Evolutionary conservation across 2,113 vertebrate species (phyloP), one percentile per base, ranked within the genome.

Genomic region (Dasyornis broadbenti): DNA sequence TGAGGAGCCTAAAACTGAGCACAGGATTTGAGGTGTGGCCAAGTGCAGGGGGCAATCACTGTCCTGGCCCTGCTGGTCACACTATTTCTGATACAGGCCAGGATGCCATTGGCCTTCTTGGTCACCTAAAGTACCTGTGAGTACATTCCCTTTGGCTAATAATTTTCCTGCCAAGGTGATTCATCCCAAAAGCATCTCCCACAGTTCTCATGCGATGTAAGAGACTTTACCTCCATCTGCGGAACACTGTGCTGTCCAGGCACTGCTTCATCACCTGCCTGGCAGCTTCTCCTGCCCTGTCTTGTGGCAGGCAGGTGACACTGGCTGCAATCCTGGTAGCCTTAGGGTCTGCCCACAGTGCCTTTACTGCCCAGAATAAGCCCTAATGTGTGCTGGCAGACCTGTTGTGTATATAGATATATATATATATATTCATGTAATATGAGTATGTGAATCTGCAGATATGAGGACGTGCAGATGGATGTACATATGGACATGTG

Each of bases 171-270:
- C 40, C n/a, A 9, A 50, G 21, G 28, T 80, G 27, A 73, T 72
- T 65, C 35, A 64, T 42, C 56, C 24, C n/a, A 20, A 56, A 79
- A 91, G 4, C n/a, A 20, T 52, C 33, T 76, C 77, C 39, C 24
- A 20, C 61, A 66, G 26, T 10, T 35, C 17, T 78, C 52, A 39
- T 19, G 9, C 0, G 0, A 31, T 1, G 1, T 65, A 49, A 49
- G 30, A 56, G 15, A 45, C 9, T 11, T 31, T 76, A 17, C 15
- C n/a, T 24, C 1, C 0, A 9, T 7, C 50, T 47, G 11, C 16
- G 35, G 63, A 82, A 33, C 10, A 6, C 49, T 39, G 23, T 42
- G 23, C 28, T 86, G 18, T 30, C 20, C 63, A 42, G 56, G 44
- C 26, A 68, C 15, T 4, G 3, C 65, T 79, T 37, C 39, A 8